phyloP scores from a whole-genome alignment of 2,113 vertebrate genomes.

The Potamarius usumacintae region DNA sequence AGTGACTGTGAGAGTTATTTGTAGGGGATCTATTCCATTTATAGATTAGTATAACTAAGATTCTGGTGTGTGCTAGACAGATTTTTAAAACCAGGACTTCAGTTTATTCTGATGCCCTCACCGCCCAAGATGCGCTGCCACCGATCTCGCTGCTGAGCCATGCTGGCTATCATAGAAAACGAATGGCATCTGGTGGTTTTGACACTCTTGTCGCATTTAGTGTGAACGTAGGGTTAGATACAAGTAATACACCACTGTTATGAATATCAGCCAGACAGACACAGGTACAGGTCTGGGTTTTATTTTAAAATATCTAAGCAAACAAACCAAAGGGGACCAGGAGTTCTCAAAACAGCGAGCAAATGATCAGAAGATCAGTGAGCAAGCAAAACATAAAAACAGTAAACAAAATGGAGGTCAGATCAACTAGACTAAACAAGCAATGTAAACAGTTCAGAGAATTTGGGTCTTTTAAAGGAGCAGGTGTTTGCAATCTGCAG shows the following conservation, averaged over 20 bases:
- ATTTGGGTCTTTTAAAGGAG: neutral
- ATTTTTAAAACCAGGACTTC: neutral
- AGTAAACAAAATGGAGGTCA: neutral
- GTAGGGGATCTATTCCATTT: neutral
- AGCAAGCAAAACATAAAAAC: neutral
- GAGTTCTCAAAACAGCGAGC: neutral
- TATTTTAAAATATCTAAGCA: neutral
- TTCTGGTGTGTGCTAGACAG: neutral
- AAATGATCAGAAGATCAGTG: neutral
- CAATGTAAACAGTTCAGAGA: neutral
- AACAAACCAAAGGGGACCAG: neutral
- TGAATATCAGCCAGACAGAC: neutral
- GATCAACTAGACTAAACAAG: neutral
- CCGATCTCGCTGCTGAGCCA: too few relatives aligned
- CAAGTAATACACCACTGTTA: neutral
- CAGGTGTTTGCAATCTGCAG: neutral
- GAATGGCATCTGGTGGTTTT: too few relatives aligned
- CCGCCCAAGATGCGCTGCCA: too few relatives aligned
- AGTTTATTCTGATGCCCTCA: too few relatives aligned
- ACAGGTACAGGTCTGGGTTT: neutral
- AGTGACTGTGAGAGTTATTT: too few relatives aligned
- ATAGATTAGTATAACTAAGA: neutral
- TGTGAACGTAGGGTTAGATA: neutral
- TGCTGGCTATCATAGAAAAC: too few relatives aligned
- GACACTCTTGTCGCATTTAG: too few relatives aligned